Evolutionary conservation across 1,140 invertebrate species (phyloP), one percentile per base, ranked within the genome.

Genomic region (Drosophila nasuta): DNA sequence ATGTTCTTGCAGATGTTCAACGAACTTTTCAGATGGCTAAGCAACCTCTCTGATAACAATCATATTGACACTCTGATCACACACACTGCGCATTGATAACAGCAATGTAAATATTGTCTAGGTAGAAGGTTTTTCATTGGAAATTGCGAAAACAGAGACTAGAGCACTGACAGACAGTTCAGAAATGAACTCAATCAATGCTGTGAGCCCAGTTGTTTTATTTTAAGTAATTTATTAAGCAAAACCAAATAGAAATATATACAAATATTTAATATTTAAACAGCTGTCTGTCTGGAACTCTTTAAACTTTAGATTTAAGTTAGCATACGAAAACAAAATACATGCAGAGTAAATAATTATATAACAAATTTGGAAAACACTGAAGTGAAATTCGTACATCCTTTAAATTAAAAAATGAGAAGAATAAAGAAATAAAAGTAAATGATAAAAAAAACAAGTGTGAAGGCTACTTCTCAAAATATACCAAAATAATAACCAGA

Each of bases 231-330:
- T 45, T 65, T 58, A 45, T 43, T 58, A 35, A 38, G 52, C 33
- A 25, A 45, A 57, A 25, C 13, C 8, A 59, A 48, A 59, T 17
- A 28, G 30, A 41, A 28, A 15, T 49, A 60, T 68, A 35, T 30
- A 43, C 54, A 74, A 62, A 74, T 43, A 67, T 45, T 59, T 10
- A 73, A 72, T 74, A 62, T 69, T 74, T 69, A 49, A 46, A 74
- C 49, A 74, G 71, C 71, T 74, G 58, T 38, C 10, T 35, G 5
- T 38, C 35, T 10, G 35, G 35, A 25, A 25, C 20, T 25, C 20
- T 38, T 38, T 38, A 38, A 38, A 38, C 10, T 7, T 7, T 38
- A 38, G 35, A 25, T 25, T 25, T 25, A 25, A 25, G 20, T 25
- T 25, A 25, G 20, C 20, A 25, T 25, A 25, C 4, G 20, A 25